These are phyloP conservation scores for Cisticola juncidis DNA, from an alignment of 2,113 vertebrate genomes.

Conservation along the genomic window DNA sequence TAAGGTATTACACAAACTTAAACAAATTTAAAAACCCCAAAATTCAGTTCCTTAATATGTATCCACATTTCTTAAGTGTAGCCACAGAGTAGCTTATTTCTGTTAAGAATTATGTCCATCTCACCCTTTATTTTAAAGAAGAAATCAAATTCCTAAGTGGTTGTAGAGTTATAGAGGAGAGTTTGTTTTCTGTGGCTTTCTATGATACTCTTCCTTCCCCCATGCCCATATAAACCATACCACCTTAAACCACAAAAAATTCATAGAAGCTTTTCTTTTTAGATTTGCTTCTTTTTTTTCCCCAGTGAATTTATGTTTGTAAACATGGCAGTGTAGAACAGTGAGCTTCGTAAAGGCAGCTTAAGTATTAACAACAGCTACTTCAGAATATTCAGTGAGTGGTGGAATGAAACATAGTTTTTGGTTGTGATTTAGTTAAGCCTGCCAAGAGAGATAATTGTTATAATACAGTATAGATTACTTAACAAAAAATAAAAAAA, in stretches of 20 bases:
- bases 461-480: neutral
- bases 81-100: neutral
- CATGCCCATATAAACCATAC: neutral
- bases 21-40: no score
- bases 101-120: neutral
- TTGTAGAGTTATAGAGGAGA: neutral
- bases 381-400: neutral
- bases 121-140: neutral
- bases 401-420: neutral
- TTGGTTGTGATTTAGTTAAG: neutral
- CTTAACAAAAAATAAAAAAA: neutral
- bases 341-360: neutral
- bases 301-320: neutral
- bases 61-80: neutral
- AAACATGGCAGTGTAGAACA: neutral
- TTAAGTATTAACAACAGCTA: neutral
- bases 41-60: neutral
- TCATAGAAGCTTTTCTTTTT: neutral
- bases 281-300: neutral
- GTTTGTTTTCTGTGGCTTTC: neutral
- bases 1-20: neutral
- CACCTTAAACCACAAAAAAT: neutral
- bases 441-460: neutral
- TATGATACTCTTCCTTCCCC: fast-evolving
- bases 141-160: neutral